These are phyloP conservation scores for Mimumesa dahlbomi DNA, from an alignment of 2,888 invertebrate genomes.

Conservation along the genomic window DNA sequence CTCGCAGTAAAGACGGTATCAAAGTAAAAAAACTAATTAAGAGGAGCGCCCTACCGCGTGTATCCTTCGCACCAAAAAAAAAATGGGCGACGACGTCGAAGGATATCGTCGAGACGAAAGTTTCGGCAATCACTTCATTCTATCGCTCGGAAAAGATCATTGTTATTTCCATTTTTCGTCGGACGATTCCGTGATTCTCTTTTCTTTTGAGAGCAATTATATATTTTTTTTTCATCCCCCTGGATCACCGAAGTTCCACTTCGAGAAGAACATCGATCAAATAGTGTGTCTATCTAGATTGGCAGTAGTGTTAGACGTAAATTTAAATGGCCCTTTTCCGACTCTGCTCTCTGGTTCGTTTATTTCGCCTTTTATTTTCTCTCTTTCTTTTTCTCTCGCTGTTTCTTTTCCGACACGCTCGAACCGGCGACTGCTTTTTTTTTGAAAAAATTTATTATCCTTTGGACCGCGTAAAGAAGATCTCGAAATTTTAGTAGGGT, in stretches of 20 bases:
- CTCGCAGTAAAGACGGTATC: conserved; percentile 72
- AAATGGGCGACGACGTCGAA: conserved; percentile 43
- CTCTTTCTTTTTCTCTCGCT: background rate
- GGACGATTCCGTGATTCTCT: background rate
- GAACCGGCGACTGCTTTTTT: background rate
- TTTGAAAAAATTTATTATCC: background rate
- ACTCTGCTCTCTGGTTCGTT: background rate
- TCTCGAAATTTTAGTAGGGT: background rate
- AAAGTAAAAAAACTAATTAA: conserved; percentile 75
- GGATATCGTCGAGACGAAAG: conserved; percentile 30
- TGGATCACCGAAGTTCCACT: conserved; percentile 11
- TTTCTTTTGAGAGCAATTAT: background rate
- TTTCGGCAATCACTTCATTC: conserved; percentile 28
- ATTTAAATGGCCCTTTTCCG: conserved; percentile 20
- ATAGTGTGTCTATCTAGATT: conserved; percentile 42
- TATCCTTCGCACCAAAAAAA: conserved; percentile 39
- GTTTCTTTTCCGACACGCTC: conserved; percentile 10
- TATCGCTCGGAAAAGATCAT: background rate
- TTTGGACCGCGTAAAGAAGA: background rate
- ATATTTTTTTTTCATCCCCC: background rate
- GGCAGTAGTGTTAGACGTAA: conserved; percentile 64
- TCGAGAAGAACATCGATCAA: conserved; percentile 33
- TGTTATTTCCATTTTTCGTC: background rate
- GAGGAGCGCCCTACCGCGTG: conserved; percentile 54
- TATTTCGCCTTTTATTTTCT: background rate